Percentiles rank a stretch among this genome's conserved stretches.
Conservation (phyloP, 2,888 invertebrate genomes). For the Caenorhabditis doughertyi region DNA sequence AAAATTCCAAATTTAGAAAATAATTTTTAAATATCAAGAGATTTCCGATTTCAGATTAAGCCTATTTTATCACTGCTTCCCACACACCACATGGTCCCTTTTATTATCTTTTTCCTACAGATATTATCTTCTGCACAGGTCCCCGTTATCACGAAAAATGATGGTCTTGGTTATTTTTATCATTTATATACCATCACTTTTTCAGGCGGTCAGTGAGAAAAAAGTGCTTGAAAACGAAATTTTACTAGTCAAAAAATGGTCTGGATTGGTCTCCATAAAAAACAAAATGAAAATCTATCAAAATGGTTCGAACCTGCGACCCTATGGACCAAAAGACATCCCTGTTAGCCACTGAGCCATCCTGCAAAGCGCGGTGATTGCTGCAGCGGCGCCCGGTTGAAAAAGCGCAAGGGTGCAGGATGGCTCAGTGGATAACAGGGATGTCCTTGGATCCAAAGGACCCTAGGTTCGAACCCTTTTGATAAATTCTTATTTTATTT, state of each 20-base stretch:
- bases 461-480: background rate
- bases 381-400: background rate
- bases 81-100: conserved; percentile 49
- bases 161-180: conserved; percentile 13
- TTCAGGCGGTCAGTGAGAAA: conserved; percentile 55
- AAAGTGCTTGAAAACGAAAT: too few relatives aligned
- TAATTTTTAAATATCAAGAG: background rate
- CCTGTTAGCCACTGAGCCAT: background rate
- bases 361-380: background rate
- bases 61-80: conserved; percentile 42
- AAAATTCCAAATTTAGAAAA: background rate
- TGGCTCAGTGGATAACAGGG: background rate
- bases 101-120: conserved; percentile 48
- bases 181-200: conserved; percentile 25
- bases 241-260: too few relatives aligned
- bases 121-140: conserved; percentile 41
- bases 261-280: background rate
- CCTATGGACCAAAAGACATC: background rate
- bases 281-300: background rate
- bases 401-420: background rate
- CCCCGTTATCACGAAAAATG: conserved; percentile 2
- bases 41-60: conserved; percentile 30
- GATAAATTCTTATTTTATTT: background rate
- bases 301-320: background rate
- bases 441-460: background rate